A percentile compares a stretch with the other conserved stretches of the same genome.
Conservation (phyloP, 2,888 invertebrate genomes). For the Pycnomerus fuliginosus region DNA sequence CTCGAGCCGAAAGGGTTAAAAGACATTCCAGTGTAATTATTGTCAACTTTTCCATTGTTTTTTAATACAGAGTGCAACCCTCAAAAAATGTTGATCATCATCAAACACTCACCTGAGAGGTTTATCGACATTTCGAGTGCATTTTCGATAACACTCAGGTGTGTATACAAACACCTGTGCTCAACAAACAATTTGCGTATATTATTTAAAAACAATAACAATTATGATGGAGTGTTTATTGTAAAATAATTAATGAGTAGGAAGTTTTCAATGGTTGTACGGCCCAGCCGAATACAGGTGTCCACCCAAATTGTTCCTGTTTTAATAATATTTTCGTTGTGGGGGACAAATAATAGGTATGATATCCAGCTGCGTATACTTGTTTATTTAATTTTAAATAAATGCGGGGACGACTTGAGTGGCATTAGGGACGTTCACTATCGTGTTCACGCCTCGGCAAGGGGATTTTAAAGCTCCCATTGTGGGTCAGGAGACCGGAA, state of each 20-base stretch:
- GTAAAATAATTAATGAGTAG: neutral
- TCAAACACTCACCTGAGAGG: neutral
- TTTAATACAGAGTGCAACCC: no score
- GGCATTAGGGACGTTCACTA: constrained; percentile 39
- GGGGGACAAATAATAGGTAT: constrained; percentile 38
- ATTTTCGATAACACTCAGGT: constrained; percentile 18
- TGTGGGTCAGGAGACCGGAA: constrained; percentile 29
- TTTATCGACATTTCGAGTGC: constrained; percentile 12
- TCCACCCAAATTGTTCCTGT: constrained; percentile 25
- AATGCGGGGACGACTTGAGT: constrained; percentile 39
- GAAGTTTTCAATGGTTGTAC: neutral
- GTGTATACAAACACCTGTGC: constrained; percentile 23
- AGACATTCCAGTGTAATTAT: no score
- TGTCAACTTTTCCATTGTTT: no score
- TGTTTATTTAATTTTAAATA: constrained; percentile 48
- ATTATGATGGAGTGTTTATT: neutral
- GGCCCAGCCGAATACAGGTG: constrained; percentile 8
- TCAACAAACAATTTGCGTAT: constrained; percentile 7
- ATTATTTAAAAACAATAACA: neutral
- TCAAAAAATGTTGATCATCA: neutral
- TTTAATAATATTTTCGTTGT: constrained; percentile 39
- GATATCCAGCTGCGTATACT: constrained; percentile 46
- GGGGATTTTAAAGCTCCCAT: constrained; percentile 40
- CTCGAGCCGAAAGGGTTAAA: no score
- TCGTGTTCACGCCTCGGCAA: constrained; percentile 42